These are phyloP conservation scores for Masnerella sp. DNA, from an alignment of 2,888 invertebrate genomes.

Conservation along the genomic window DNA sequence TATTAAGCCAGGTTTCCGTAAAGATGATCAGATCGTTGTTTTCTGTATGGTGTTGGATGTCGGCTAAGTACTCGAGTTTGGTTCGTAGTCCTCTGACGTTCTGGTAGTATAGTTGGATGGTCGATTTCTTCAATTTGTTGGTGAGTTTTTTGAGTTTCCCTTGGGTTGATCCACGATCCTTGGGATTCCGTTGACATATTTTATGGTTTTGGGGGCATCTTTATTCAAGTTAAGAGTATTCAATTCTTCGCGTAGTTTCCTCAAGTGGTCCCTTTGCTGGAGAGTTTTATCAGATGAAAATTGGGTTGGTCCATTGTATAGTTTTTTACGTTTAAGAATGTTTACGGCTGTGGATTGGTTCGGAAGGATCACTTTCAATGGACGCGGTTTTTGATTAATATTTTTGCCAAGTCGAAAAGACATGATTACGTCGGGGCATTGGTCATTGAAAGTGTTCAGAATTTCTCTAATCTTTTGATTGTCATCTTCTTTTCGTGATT, in stretches of 20 bases:
- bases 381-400: not conserved
- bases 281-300: slow-evolving; percentile 6
- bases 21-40: not conserved
- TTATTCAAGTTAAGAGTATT: not conserved
- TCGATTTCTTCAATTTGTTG: not conserved
- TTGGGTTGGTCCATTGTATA: not conserved
- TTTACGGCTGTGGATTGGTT: not conserved
- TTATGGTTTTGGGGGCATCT: not conserved
- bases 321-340: slow-evolving; percentile 1
- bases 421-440: not conserved
- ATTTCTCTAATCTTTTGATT: not conserved
- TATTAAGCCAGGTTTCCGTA: slow-evolving; percentile 12
- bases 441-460: not conserved
- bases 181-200: slow-evolving; percentile 1
- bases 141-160: not conserved
- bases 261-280: slow-evolving; percentile 7
- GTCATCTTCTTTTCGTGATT: not conserved
- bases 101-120: slow-evolving; percentile 4
- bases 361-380: not conserved
- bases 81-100: slow-evolving; percentile 7
- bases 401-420: not conserved
- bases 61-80: not conserved
- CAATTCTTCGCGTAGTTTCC: not conserved
- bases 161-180: not conserved
- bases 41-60: not conserved